Percentiles rank a stretch among this genome's conserved stretches.
Evolutionary conservation across 2,113 vertebrate species (phyloP).

Genomic region (Callopanchax toddi): DNA sequence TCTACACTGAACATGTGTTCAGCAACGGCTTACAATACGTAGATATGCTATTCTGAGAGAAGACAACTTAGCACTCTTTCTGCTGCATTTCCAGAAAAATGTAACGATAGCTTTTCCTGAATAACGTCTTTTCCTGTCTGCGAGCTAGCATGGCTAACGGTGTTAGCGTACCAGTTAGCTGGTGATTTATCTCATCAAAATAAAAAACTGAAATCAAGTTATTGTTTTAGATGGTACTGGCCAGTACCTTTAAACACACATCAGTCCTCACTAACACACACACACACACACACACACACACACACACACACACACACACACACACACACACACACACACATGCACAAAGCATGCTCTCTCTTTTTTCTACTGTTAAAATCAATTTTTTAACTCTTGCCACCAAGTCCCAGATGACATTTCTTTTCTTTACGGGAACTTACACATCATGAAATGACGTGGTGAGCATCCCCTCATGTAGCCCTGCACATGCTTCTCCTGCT

Average conservation of each 20-base stretch:
- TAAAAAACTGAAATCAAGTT: no score
- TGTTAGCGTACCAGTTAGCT: no score
- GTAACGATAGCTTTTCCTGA: no score
- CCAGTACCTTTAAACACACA: background rate
- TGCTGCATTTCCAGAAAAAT: no score
- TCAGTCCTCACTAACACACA: background rate
- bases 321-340: background rate
- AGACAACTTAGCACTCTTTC: no score
- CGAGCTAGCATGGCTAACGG: no score
- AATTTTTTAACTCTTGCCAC: constrained; percentile 19
- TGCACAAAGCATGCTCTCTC: background rate
- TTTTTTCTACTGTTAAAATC: background rate
- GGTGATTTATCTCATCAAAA: no score
- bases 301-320: background rate
- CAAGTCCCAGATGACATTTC: constrained; percentile 4
- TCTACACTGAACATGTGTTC: no score
- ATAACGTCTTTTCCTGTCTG: no score
- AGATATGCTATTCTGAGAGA: no score
- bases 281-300: background rate
- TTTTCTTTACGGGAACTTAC: constrained; percentile 6
- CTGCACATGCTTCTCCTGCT: constrained; percentile 20
- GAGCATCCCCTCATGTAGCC: background rate
- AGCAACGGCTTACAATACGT: no score
- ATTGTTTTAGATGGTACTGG: no score
- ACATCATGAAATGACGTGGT: constrained; percentile 10